Conservation (phyloP, 1,140 invertebrate species). For the Oncopeltus fasciatus region DNA sequence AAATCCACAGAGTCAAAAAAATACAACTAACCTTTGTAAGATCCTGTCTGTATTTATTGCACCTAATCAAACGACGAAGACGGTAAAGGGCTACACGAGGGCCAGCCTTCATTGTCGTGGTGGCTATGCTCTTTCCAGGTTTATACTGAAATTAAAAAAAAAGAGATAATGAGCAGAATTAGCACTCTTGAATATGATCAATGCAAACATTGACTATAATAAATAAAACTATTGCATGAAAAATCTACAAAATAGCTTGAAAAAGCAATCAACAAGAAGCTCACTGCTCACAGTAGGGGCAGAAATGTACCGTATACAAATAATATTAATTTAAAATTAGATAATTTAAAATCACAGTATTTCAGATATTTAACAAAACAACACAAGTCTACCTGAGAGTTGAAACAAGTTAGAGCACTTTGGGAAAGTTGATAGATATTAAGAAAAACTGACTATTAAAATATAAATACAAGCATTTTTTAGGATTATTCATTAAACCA, state of each 20-base stretch:
- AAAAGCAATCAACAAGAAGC: neutral
- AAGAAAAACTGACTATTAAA: too few species aligned
- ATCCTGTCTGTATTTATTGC: conserved; percentile 75
- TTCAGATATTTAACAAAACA: too few species aligned
- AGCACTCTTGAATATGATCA: neutral
- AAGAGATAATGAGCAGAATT: neutral
- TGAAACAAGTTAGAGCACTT: too few species aligned
- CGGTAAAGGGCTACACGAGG: conserved; percentile 69
- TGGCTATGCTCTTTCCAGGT: conserved; percentile 57
- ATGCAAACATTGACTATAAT: neutral
- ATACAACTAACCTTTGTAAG: conserved; percentile 52
- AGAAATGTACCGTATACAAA: too few species aligned
- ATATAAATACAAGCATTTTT: too few species aligned
- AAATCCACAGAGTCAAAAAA: too few species aligned
- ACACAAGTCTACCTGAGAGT: too few species aligned
- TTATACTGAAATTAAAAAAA: conserved; percentile 38
- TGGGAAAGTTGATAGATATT: too few species aligned
- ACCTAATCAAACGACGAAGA: conserved; percentile 60
- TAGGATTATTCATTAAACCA: too few species aligned
- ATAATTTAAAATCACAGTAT: too few species aligned
- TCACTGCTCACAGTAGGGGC: too few species aligned
- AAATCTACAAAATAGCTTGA: neutral
- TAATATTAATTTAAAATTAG: too few species aligned
- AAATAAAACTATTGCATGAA: neutral
- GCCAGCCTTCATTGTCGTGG: conserved; percentile 66